Base-by-base conservation (phyloP, 2,113 vertebrate genomes). In the Halcyon senegalensis region DNA sequence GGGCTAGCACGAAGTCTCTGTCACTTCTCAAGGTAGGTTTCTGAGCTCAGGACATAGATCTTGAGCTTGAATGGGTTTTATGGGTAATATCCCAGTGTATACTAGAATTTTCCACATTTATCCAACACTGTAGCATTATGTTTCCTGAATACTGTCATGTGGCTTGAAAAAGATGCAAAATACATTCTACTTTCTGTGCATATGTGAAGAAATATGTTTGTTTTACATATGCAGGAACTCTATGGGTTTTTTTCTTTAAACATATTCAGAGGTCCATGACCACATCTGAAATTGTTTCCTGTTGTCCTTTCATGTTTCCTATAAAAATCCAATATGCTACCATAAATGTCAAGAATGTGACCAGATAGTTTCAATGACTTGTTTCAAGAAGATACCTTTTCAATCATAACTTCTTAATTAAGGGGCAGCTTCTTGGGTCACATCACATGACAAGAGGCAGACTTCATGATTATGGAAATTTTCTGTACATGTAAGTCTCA, bases 331-430 rank as follows among this genome's bases (percentile, higher is more conserved):
- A 39, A 51, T 82, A 66, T 31, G 55, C 70, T 88, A 92, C 69
- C 67, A 94, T 60, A 95, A 94, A 94, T 86, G 46, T 90, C 85
- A 96, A 69, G 73, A 97, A 96, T 76, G 55, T 96, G 85, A 58
- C 60, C 94, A 93, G 67, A 82, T 62, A 97, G 66, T 94, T 97
- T 95, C 86, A 96, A 81, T 97, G 89, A 95, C 69, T 95, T 70
- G 27, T 95, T 96, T 97, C 87, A 95, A 80, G 86, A 96, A 96
- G 93, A 96, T 80, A 68, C 4, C 39, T 97, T 97, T 97, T 94
- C 78, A 97, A 50, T 88, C 91, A 90, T 50, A 94, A 19, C 23
- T 89, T 92, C 8, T 30, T 92, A 67, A n/a, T 97, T 80, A 79
- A 64, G 94, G 50, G 37, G n/a, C 72, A 94, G 77, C 83, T 95